Evolutionary conservation across 2,888 invertebrate genomes (phyloP).

Genomic region (Sphinx pinastri): DNA sequence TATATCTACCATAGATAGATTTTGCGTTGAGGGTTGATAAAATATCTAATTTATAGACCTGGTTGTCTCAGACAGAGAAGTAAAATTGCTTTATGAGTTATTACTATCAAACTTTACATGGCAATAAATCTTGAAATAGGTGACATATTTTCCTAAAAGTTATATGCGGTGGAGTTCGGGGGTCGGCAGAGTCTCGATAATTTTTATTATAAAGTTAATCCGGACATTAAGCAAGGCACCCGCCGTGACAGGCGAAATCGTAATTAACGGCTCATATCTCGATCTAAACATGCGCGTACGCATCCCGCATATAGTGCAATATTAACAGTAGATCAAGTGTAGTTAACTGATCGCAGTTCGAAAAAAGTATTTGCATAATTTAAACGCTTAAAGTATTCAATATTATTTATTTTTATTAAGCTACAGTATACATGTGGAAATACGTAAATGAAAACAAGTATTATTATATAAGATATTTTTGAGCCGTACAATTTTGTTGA

Average conservation of each 20-base stretch:
- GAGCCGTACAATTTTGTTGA: no score
- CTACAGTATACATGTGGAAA: no score
- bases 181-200: constrained; percentile 37
- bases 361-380: no score
- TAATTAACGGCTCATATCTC: constrained; percentile 73
- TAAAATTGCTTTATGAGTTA: background rate
- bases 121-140: background rate
- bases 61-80: background rate
- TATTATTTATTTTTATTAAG: background rate
- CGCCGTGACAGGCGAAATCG: constrained; percentile 79
- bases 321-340: constrained; percentile 27
- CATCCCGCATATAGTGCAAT: constrained; percentile 20
- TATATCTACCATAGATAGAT: no score
- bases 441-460: no score
- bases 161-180: background rate
- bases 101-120: background rate
- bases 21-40: no score
- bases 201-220: constrained; percentile 64
- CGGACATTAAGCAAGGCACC: constrained; percentile 76
- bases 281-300: constrained; percentile 50
- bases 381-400: no score
- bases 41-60: background rate
- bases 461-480: no score
- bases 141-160: background rate
- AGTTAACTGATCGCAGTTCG: background rate